Percentiles rank a stretch among this genome's conserved stretches.
phyloP scores from a whole-genome alignment of 2,888 invertebrate genomes.

The Stenoptilia bipunctidactyla region DNA sequence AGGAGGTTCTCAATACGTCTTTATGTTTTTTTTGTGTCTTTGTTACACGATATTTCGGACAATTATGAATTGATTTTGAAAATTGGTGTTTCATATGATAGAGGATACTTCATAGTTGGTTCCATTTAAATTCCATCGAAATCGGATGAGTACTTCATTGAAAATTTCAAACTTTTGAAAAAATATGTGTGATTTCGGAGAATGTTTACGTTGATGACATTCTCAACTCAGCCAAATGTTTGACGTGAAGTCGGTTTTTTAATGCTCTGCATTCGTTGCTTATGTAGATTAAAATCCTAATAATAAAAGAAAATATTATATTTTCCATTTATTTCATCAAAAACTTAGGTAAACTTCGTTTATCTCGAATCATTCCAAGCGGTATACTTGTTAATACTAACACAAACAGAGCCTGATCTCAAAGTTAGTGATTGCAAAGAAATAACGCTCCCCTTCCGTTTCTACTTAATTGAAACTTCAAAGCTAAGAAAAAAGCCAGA shows the following conservation, averaged over 20 bases:
- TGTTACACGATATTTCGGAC: no score
- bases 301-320: background rate
- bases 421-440: conserved; percentile 1
- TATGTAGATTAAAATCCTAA: background rate
- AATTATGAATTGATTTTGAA: background rate
- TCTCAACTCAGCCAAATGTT: no score
- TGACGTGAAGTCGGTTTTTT: no score
- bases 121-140: no score
- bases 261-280: no score
- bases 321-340: background rate
- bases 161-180: no score
- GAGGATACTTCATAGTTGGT: no score
- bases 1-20: background rate
- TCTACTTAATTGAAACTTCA: conserved; percentile 2
- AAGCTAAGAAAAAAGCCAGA: conserved; percentile 32
- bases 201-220: no score
- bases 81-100: background rate
- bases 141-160: no score
- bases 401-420: background rate
- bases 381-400: background rate
- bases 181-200: no score
- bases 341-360: no score
- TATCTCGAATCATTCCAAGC: no score
- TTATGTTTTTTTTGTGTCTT: background rate
- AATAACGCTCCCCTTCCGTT: background rate